Evolutionary conservation across 2,113 vertebrate species (phyloP), one percentile per base, ranked within the genome.

Genomic region (Calyptommatus sinebrachiatus): DNA sequence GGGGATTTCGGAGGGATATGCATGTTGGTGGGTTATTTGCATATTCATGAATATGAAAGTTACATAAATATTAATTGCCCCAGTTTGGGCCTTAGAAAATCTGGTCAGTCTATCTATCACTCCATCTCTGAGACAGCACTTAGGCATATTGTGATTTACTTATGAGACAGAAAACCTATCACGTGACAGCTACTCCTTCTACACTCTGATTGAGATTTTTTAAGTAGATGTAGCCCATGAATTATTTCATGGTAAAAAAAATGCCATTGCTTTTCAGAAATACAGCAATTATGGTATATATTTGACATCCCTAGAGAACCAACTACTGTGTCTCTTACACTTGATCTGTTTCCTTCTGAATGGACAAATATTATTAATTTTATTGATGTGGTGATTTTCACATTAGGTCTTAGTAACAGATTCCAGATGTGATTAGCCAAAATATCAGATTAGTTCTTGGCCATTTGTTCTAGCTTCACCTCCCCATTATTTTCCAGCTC

Each of bases 341-440:
- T n/a, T 74, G 45, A 61, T 83, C 86, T 81, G 31, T 68, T 66
- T 53, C 76, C 76, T n/a, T 62, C 73, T 24, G 8, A 60, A 74
- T 20, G 80, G 86, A 16, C 65, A 41, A 61, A 86, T 46, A 69
- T 86, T 86, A 62, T 69, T 88, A 88, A 90, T 88, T 78, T 78
- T 74, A 88, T 73, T 87, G 85, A 86, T 85, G 53, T 75, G 61
- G 45, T 73, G 78, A 68, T 41, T 72, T 88, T 76, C 18, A 11
- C 82, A 84, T 84, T 73, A 87, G 89, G 24, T 90, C 84, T 85
- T 88, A 73, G n/a, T 89, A 92, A 81, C 86, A 86, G 88, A 84
- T 84, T 87, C 71, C 53, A 87, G 88, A 90, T 91, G 75, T 65
- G 20, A 62, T 90, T 92, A 87, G 31, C 74, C 35, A 7, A 80